Base-by-base conservation (phyloP, 2,888 invertebrate species). In the Arge pagana region DNA sequence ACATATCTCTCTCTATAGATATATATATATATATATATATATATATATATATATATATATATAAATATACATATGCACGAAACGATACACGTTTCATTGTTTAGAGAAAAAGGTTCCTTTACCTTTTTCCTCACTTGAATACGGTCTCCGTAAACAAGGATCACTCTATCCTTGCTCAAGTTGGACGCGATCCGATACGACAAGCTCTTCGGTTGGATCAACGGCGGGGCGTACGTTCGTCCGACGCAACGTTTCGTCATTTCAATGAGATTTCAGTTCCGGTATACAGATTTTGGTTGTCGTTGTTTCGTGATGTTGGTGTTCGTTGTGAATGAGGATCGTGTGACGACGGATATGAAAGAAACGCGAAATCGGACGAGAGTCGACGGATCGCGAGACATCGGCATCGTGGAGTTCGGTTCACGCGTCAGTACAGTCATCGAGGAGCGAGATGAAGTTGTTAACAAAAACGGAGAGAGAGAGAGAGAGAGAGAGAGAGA, bases 131-230 rank as follows among this genome's bases (percentile, higher is more conserved):
- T 76, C 61, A 79, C 79, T 78, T 79, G 77, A 68, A 79, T 79
- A 78, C 79, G 79, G 73, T 80, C 79, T 69, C 77, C 77, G 70
- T 79, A 80, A 65, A 80, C 77, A 71, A 78, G 78, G 75, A 80
- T 79, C 73, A 79, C 78, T 70, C 78, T 78, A 71, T 79, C 79
- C 76, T 74, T 77, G 72, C 72, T 77, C 66, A 77, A 76, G 69
- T 75, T 76, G 62, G 74, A 71, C 52, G 77, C 76, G 61, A 78
- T 76, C 65, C 77, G 77, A 72, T 78, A 77, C 61, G 77, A 77
- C 67, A 78, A 70, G 70, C 77, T 78, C 78, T 78, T 59, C 59
- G 49, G 45, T 24, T 40, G 42, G 37, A 48, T 40, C 43, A 35
- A 52, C 48, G 40, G 52, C 50, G 35, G 36, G n/a, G 33, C 16